Conservation (phyloP, 2,113 vertebrate genomes). For the Monarcha castaneiventris region DNA sequence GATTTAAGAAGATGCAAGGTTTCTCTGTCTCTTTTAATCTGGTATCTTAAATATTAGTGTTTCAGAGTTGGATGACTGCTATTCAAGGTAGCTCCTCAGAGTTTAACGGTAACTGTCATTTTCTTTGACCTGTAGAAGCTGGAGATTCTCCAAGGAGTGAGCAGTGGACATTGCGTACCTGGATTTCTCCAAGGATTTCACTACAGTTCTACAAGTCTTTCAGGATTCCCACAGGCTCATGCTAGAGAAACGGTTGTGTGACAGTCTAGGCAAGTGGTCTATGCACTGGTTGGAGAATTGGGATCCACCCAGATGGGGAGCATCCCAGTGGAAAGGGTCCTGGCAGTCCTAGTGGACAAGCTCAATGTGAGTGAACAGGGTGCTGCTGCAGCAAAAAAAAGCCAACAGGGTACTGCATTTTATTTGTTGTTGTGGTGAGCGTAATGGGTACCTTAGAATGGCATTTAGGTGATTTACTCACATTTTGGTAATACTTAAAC, state of each 20-base stretch:
- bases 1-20: rapidly evolving
- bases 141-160: not conserved
- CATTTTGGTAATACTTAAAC: not conserved
- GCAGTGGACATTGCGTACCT: not conserved
- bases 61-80: not conserved
- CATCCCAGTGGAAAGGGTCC: not conserved
- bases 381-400: too few relatives aligned
- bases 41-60: not conserved
- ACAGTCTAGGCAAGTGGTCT: not conserved
- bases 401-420: not conserved
- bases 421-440: not conserved
- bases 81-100: not conserved
- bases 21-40: not conserved
- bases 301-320: too few relatives aligned
- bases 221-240: not conserved
- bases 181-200: not conserved
- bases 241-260: not conserved
- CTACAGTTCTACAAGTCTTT: not conserved
- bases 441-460: not conserved
- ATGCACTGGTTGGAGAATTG: not conserved
- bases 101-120: not conserved
- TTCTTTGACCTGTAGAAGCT: not conserved
- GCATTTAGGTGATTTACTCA: not conserved
- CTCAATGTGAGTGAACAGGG: not conserved
- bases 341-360: not conserved